Conservation (phyloP, 2,888 invertebrate species). For the Minunthozetes semirufus region DNA sequence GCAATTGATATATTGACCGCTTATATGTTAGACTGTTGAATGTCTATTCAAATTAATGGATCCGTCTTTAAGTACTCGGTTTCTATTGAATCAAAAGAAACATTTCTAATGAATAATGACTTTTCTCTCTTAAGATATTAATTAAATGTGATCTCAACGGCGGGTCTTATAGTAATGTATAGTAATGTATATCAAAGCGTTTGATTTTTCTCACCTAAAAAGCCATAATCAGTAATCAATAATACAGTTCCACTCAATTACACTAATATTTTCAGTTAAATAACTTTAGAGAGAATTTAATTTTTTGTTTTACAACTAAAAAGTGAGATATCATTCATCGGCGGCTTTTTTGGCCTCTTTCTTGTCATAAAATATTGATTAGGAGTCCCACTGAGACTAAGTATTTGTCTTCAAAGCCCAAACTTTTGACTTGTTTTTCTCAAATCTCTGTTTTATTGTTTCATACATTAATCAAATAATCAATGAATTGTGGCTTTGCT, state of each 20-base stretch:
- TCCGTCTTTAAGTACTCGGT: background rate
- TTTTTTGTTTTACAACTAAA: constrained; percentile 1
- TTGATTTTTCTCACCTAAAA: background rate
- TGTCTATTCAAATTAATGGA: constrained; percentile 27
- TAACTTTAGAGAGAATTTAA: constrained; percentile 2
- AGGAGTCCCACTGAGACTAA: constrained; percentile 4
- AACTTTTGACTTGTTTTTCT: background rate
- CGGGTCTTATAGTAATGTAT: background rate
- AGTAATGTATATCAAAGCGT: background rate
- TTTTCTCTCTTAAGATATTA: constrained; percentile 22
- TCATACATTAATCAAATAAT: background rate
- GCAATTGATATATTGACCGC: constrained; percentile 27
- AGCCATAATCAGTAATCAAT: constrained; percentile 2
- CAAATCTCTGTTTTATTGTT: background rate
- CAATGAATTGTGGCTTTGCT: too few species aligned
- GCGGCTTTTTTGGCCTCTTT: constrained; percentile 5
- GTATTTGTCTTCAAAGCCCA: background rate
- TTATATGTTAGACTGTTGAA: constrained; percentile 16
- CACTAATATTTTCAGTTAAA: constrained; percentile 19
- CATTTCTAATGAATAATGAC: constrained; percentile 10
- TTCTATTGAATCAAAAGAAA: background rate
- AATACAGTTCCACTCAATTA: constrained; percentile 4
- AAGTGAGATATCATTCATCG: constrained; percentile 26
- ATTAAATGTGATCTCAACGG: background rate
- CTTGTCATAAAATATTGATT: constrained; percentile 26